Percentiles rank a stretch among this genome's conserved stretches.
phyloP scores from a whole-genome alignment of 1,140 invertebrate species.

The Platyscapa corneri region DNA sequence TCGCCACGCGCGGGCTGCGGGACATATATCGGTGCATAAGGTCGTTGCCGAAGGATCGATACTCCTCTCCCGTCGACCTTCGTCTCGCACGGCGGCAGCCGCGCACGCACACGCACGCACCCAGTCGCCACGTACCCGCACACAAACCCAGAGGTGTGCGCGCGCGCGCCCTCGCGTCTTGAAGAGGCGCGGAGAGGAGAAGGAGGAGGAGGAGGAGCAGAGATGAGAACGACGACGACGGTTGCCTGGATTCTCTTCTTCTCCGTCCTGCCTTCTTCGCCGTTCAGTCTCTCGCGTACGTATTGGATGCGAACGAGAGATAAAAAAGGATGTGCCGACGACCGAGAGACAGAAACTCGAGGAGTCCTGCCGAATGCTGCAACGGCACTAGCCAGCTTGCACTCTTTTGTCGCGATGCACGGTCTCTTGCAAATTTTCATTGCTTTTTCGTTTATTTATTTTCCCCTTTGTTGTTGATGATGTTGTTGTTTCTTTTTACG shows the following conservation, averaged over 20 bases:
- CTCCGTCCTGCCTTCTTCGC: background rate
- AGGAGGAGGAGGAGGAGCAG: too few relatives aligned
- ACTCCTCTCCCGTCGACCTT: slow-evolving; percentile 47
- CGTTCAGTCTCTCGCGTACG: background rate
- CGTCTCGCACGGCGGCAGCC: slow-evolving; percentile 26
- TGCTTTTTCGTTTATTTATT: background rate
- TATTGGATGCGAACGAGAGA: slow-evolving; percentile 1
- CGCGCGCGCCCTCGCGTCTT: too few relatives aligned
- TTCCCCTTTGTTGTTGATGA: background rate
- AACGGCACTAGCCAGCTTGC: background rate
- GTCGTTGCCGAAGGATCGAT: slow-evolving; percentile 51
- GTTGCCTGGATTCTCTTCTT: slow-evolving; percentile 10
- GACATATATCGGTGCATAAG: slow-evolving; percentile 46
- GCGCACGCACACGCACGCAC: background rate
- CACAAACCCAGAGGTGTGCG: background rate
- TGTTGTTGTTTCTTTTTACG: too few relatives aligned
- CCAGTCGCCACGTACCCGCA: too few relatives aligned
- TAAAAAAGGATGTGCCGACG: slow-evolving; percentile 12
- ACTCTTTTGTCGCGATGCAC: background rate
- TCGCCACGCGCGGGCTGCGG: background rate
- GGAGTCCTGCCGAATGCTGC: background rate
- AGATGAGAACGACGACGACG: too few relatives aligned
- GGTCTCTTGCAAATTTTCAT: background rate
- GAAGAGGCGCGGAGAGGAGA: background rate
- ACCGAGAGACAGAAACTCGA: background rate